Base-by-base conservation (phyloP, 2,113 vertebrate species). In the Zonotrichia leucophrys region DNA sequence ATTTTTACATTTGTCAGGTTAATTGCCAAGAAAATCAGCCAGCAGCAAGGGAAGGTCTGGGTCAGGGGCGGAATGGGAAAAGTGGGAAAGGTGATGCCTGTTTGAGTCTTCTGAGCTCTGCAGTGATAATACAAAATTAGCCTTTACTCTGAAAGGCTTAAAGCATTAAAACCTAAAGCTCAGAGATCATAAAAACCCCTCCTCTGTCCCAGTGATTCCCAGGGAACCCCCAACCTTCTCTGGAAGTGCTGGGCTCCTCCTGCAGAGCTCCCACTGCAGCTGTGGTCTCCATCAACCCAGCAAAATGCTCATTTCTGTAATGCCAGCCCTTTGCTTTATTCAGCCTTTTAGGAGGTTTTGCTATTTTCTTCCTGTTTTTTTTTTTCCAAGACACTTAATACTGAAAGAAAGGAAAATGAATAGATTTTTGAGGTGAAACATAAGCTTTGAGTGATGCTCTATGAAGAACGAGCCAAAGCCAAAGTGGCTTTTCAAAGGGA, bases 201-300 rank as follows among this genome's bases (percentile, higher is more conserved):
- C 10, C 20, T 31, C 24, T 30, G 5, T 2, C 23, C 21, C 19
- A 3, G 23, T 0, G 16, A 18, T 12, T 42, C 3, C 44, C 46
- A 3, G 8, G 3, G 68, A 73, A 27, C 4, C 25, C 75, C 3
- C 47, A 20, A 0, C 0, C 31, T 8, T 5, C 3, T 3, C 18
- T 3, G 15, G 81, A 63, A 31, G 0, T 3, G 6, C 19, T 3
- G 4, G 12, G 68, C 49, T 67, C 47, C 37, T 30, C 41, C 78
- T 52, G 11, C 76, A 42, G 44, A 49, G 68, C 74, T 58, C 74
- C 53, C n/a, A 2, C 1, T 9, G 50, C 2, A 84, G 69, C 63
- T 46, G 24, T 12, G 19, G 28, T 1, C 47, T 37, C 49, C 76
- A 37, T 2, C 7, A 50, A 18, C 9, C 21, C 20, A 5, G 4